Evolutionary conservation across 2,113 vertebrate species (phyloP).

Genomic region (Rhynchopsitta pachyrhyncha): DNA sequence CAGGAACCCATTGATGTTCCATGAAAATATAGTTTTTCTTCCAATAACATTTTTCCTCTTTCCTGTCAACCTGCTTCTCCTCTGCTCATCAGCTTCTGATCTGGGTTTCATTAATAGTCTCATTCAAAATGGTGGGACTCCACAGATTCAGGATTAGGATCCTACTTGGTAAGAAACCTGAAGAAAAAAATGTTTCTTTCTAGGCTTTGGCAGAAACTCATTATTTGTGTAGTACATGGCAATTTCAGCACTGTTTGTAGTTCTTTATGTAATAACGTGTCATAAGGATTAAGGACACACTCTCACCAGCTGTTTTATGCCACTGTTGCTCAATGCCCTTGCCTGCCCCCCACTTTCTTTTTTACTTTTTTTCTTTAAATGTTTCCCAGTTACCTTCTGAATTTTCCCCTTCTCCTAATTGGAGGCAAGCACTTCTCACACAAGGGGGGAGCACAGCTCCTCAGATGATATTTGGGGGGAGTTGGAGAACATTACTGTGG

Average conservation of each 20-base stretch:
- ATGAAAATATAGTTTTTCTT: neutral
- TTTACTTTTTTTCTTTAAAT: neutral
- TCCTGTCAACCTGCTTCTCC: neutral
- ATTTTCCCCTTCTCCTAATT: neutral
- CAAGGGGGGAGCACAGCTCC: neutral
- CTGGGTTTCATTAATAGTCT: neutral
- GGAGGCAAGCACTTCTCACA: neutral
- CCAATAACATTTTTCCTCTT: neutral
- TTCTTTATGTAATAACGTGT: neutral
- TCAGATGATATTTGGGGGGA: neutral
- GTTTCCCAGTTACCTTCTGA: neutral
- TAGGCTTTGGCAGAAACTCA: neutral
- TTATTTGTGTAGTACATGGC: neutral
- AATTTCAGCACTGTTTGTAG: neutral
- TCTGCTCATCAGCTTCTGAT: neutral
- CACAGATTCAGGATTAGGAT: neutral
- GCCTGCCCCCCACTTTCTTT: accelerated
- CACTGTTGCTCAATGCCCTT: neutral
- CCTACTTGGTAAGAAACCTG: neutral
- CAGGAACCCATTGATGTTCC: neutral
- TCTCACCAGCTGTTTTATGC: neutral
- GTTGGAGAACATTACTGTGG: neutral
- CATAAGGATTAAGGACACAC: neutral
- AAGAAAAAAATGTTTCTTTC: neutral
- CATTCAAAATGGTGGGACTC: neutral